These are phyloP conservation scores for Aphidius ervi DNA, from an alignment of 1,140 invertebrate species.

Conservation along the genomic window DNA sequence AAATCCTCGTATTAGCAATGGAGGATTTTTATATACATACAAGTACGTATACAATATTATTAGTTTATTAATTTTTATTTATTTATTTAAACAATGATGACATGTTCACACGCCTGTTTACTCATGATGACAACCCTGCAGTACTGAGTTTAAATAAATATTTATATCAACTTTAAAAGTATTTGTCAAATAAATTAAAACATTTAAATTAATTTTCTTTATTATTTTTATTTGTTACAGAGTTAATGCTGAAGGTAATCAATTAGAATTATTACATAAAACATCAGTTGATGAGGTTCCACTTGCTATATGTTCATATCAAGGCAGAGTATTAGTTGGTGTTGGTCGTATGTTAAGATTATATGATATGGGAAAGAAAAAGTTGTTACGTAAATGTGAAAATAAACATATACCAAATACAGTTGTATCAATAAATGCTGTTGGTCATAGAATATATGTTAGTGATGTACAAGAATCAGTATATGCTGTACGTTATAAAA, in stretches of 20 bases:
- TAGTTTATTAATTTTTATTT: constrained; percentile 13
- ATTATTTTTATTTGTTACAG: constrained; percentile 45
- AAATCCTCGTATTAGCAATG: constrained; percentile 74
- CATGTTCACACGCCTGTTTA: constrained; percentile 36
- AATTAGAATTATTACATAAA: constrained; percentile 88
- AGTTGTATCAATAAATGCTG: constrained; percentile 88
- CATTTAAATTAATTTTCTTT: neutral
- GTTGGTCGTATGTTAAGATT: constrained; percentile 88
- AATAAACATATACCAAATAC: constrained; percentile 97
- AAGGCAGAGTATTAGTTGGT: constrained; percentile 87
- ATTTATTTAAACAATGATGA: constrained; percentile 37
- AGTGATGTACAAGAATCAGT: constrained; percentile 97
- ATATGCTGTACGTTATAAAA: constrained; percentile 92
- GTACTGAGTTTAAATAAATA: constrained; percentile 38
- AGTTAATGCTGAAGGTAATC: constrained; percentile 65
- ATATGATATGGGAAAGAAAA: constrained; percentile 97
- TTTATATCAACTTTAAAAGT: neutral
- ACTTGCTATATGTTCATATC: constrained; percentile 83
- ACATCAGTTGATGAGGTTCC: constrained; percentile 94
- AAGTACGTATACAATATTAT: constrained; percentile 53
- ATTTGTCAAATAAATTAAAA: neutral
- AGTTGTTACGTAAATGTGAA: constrained; percentile 95
- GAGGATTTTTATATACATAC: constrained; percentile 86
- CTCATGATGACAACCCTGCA: constrained; percentile 48
- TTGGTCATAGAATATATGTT: constrained; percentile 91